Conservation (phyloP, 2,113 vertebrate genomes). For the Tympanuchus pallidicinctus region DNA sequence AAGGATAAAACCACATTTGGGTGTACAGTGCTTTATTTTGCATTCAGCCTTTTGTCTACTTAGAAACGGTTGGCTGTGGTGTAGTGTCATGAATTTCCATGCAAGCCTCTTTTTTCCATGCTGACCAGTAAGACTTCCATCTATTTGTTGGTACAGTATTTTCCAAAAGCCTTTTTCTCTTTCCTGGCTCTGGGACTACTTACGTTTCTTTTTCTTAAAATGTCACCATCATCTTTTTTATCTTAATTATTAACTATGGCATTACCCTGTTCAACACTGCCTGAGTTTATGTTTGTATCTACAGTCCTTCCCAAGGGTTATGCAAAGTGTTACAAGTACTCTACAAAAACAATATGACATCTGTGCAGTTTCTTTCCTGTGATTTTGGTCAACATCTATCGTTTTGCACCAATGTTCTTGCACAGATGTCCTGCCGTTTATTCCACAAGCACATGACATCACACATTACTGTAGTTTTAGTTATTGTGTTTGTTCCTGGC, state of each 20-base stretch:
- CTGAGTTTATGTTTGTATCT: neutral
- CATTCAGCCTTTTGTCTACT: neutral
- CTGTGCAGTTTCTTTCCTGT: neutral
- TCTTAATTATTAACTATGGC: neutral
- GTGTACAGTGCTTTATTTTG: neutral
- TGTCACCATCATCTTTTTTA: neutral
- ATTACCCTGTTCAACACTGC: neutral
- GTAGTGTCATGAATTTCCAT: neutral
- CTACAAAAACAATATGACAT: neutral
- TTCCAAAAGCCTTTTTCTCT: neutral
- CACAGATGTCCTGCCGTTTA: neutral
- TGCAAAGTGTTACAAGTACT: neutral
- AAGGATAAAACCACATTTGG: neutral
- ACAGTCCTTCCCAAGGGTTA: neutral
- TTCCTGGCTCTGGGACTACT: neutral
- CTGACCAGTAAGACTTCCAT: neutral
- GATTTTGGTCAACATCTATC: accelerated
- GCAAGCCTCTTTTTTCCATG: neutral
- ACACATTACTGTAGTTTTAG: neutral
- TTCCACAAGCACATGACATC: accelerated
- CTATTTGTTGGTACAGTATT: neutral
- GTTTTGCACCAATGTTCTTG: neutral
- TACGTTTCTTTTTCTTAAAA: neutral
- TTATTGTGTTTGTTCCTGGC: neutral
- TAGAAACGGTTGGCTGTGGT: neutral